phyloP scores from a whole-genome alignment of 64 coral and sea anemone genomes.

The Astreopora myriophthalma region DNA sequence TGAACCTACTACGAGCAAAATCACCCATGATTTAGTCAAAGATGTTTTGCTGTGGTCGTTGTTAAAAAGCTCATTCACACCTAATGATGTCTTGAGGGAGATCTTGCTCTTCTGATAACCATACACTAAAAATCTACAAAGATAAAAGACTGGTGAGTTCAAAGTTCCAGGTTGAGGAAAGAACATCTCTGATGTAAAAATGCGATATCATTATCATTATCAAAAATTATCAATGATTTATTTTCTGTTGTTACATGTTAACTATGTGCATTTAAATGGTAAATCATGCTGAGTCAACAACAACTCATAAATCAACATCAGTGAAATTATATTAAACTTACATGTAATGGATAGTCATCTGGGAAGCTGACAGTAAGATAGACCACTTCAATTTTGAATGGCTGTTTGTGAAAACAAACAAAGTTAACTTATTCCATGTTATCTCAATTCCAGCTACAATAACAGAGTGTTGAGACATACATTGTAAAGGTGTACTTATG shows the following conservation, averaged over 20 bases:
- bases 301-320: background rate
- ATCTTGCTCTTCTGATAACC: slow-evolving; percentile 72
- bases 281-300: too few species aligned
- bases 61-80: background rate
- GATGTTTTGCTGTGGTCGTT: too few species aligned
- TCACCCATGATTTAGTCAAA: too few species aligned
- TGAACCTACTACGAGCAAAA: too few species aligned
- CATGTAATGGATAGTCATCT: slow-evolving; percentile 76
- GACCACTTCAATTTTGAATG: slow-evolving; percentile 73
- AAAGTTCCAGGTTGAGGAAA: background rate
- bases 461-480: too few species aligned
- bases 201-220: too few species aligned
- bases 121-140: slow-evolving; percentile 67
- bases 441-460: too few species aligned
- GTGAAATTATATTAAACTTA: background rate
- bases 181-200: too few species aligned
- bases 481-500: too few species aligned
- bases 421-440: background rate
- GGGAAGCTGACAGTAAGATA: slow-evolving; percentile 60
- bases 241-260: too few species aligned
- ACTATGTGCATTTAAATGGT: too few species aligned
- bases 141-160: background rate
- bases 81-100: slow-evolving; percentile 61
- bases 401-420: slow-evolving; percentile 46
- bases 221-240: too few species aligned